phyloP scores from a whole-genome alignment of 2,888 invertebrate genomes.

The Malacosoma neustria region DNA sequence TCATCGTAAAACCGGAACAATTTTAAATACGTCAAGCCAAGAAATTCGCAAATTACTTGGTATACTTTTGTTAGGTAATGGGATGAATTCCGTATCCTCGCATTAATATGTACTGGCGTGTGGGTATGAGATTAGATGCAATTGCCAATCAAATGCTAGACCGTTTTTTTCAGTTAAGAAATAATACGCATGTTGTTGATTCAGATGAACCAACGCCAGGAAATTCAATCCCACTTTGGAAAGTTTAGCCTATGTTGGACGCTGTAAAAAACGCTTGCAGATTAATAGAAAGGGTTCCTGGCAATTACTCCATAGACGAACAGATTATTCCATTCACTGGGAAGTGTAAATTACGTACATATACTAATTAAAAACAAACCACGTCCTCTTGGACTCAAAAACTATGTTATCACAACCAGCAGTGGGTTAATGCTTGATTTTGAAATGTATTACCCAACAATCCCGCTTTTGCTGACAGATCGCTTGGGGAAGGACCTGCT shows the following conservation, averaged over 20 bases:
- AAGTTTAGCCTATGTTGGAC: constrained; percentile 14
- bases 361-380: constrained; percentile 13
- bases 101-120: too few species aligned
- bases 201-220: constrained; percentile 1
- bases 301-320: constrained; percentile 12
- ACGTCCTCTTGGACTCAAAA: constrained; percentile 16
- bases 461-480: constrained; percentile 8
- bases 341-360: constrained; percentile 11
- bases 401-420: constrained; percentile 13
- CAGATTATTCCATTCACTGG: constrained; percentile 14
- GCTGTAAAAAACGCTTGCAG: constrained; percentile 10
- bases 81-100: too few species aligned
- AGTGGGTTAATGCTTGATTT: constrained; percentile 17
- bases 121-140: too few species aligned
- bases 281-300: constrained; percentile 11
- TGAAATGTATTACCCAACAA: constrained; percentile 11
- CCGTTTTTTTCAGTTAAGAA: too few species aligned
- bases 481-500: constrained; percentile 16
- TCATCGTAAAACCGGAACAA: too few species aligned
- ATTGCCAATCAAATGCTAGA: too few species aligned
- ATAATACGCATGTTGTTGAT: constrained; percentile 9
- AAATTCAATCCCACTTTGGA: constrained; percentile 11
- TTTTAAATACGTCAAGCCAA: too few species aligned
- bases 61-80: too few species aligned
- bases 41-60: too few species aligned